These are phyloP conservation scores for Hydrozoanthus tunicans DNA, from an alignment of 64 coral and sea anemone species.

Conservation along the genomic window DNA sequence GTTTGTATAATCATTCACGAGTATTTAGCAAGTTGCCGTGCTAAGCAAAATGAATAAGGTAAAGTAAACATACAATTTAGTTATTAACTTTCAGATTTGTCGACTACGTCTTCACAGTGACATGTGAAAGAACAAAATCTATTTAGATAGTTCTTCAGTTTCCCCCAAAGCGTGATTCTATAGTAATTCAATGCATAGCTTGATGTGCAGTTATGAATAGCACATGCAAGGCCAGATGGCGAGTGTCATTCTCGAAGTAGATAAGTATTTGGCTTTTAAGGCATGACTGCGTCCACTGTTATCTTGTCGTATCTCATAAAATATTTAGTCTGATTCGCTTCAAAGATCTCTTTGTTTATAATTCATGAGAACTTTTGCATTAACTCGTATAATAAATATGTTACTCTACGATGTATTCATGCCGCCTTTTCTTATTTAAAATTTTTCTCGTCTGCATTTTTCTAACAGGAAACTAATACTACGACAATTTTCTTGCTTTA, in stretches of 20 bases:
- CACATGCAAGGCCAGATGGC: too few species aligned
- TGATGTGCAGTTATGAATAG: too few species aligned
- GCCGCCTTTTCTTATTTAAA: background rate
- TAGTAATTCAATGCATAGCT: too few species aligned
- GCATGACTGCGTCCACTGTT: background rate
- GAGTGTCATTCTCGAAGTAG: background rate
- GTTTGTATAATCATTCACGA: background rate
- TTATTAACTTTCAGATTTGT: too few species aligned
- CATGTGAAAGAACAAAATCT: too few species aligned
- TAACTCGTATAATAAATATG: background rate
- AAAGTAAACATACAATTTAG: too few species aligned
- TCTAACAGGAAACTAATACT: background rate
- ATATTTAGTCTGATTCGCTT: conserved; percentile 31
- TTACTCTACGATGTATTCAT: background rate
- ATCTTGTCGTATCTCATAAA: background rate
- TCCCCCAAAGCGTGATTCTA: too few species aligned
- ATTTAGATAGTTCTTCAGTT: too few species aligned
- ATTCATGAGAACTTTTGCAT: background rate
- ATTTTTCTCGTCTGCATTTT: background rate
- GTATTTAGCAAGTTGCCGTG: background rate
- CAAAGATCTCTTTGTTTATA: conserved; percentile 1
- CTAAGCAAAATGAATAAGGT: too few species aligned
- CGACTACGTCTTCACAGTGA: too few species aligned
- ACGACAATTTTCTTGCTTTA: background rate
- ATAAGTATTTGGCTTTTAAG: background rate